These are phyloP conservation scores for Telenomus remus DNA, from an alignment of 1,140 invertebrate genomes.

Conservation along the genomic window DNA sequence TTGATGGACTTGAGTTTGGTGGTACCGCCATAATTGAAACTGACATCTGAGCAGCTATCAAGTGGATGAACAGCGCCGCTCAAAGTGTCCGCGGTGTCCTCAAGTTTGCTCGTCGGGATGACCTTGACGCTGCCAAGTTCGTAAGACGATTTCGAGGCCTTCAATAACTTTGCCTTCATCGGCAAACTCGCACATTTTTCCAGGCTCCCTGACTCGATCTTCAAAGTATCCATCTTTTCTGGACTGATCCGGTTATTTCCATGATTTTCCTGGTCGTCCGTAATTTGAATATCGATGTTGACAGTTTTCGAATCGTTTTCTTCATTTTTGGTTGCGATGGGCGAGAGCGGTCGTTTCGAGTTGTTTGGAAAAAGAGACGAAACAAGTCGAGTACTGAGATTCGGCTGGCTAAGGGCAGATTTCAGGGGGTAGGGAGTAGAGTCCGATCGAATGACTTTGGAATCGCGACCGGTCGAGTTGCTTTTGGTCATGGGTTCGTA, in stretches of 20 bases:
- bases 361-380: slow-evolving; percentile 81
- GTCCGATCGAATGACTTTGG: slow-evolving; percentile 56
- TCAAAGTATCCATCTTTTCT: slow-evolving; percentile 40
- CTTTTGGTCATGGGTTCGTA: slow-evolving; percentile 73
- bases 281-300: slow-evolving; percentile 73
- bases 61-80: slow-evolving; percentile 75
- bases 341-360: slow-evolving; percentile 72
- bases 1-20: slow-evolving; percentile 80
- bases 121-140: slow-evolving; percentile 76
- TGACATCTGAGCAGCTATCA: slow-evolving; percentile 79
- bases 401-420: slow-evolving; percentile 74
- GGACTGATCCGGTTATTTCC: slow-evolving; percentile 13
- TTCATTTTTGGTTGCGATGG: slow-evolving; percentile 49
- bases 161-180: slow-evolving; percentile 69
- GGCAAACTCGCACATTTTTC: slow-evolving; percentile 70
- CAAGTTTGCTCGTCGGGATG: slow-evolving; percentile 72
- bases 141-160: slow-evolving; percentile 74
- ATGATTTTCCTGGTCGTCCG: slow-evolving; percentile 50
- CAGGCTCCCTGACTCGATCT: slow-evolving; percentile 46
- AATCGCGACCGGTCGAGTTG: slow-evolving; percentile 68
- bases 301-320: slow-evolving; percentile 72
- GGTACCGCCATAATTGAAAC: slow-evolving; percentile 80
- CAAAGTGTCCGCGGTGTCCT: slow-evolving; percentile 67
- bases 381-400: slow-evolving; percentile 69
- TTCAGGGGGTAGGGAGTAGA: slow-evolving; percentile 71